A percentile compares a stretch with the other conserved stretches of the same genome.
phyloP scores from a whole-genome alignment of 1,140 invertebrate species.

The Piezodorus guildinii region DNA sequence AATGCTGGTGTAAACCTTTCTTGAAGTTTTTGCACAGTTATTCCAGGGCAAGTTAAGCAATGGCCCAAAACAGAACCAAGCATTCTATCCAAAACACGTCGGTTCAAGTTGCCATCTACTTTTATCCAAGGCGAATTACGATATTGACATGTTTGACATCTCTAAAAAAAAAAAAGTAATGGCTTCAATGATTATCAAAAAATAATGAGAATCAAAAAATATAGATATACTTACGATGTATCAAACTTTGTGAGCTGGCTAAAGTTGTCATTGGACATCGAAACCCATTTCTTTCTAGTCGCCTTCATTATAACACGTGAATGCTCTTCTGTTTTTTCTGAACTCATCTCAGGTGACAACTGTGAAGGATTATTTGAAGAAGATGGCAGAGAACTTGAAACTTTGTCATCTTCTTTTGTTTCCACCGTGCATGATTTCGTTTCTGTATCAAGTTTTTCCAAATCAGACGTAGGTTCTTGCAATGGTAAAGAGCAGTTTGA shows the following conservation, averaged over 20 bases:
- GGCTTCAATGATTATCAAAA: too few species aligned
- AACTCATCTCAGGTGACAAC: background rate
- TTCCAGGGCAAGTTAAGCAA: slow-evolving; percentile 47
- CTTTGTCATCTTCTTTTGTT: too few species aligned
- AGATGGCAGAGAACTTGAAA: too few species aligned
- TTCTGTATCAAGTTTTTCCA: too few species aligned
- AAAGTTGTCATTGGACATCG: background rate
- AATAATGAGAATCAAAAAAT: background rate
- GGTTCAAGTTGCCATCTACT: slow-evolving; percentile 59
- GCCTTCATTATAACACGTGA: background rate
- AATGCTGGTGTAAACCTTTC: slow-evolving; percentile 41
- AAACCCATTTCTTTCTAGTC: background rate
- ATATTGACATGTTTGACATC: slow-evolving; percentile 19
- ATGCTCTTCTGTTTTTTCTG: background rate
- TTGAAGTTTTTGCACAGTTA: slow-evolving; percentile 35
- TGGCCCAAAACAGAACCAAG: slow-evolving; percentile 50
- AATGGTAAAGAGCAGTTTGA: too few species aligned
- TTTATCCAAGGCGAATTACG: slow-evolving; percentile 52
- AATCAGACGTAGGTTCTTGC: too few species aligned
- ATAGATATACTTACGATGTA: background rate
- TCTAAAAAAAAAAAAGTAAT: background rate
- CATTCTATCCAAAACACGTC: slow-evolving; percentile 53
- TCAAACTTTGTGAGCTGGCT: background rate
- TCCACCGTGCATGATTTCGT: too few species aligned
- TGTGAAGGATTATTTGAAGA: too few species aligned